Percentiles rank a stretch among this genome's conserved stretches.
phyloP scores from a whole-genome alignment of 2,888 invertebrate genomes.

The Eulithis prunata region DNA sequence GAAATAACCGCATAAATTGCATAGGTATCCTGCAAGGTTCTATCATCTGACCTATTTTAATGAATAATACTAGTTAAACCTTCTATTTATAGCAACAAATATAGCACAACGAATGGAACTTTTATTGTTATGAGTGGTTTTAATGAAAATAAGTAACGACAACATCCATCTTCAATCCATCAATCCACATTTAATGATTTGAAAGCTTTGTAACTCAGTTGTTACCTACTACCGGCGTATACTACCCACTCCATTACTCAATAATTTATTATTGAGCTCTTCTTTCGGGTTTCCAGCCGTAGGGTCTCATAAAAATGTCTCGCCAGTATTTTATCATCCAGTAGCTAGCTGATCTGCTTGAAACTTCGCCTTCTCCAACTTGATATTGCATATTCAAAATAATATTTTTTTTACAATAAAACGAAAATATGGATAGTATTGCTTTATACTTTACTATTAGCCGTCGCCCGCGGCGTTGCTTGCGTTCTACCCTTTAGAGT shows the following conservation, averaged over 20 bases:
- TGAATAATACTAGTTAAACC: no score
- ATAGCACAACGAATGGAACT: no score
- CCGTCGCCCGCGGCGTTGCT: no score
- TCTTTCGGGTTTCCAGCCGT: neutral
- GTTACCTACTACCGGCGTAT: neutral
- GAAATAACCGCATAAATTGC: no score
- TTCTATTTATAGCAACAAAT: no score
- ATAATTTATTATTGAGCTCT: neutral
- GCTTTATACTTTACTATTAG: no score
- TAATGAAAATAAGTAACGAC: neutral
- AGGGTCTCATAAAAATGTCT: neutral
- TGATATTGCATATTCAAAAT: no score
- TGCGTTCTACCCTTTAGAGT: no score
- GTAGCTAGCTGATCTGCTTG: neutral
- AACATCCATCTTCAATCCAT: neutral
- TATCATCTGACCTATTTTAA: neutral
- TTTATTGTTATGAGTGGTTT: neutral
- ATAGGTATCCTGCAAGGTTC: neutral
- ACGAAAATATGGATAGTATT: no score
- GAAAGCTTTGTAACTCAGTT: constrained; percentile 1
- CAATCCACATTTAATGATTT: neutral
- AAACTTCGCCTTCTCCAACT: no score
- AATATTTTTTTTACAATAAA: no score
- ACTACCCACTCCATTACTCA: neutral
- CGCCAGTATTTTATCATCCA: neutral